Evolutionary conservation across 2,113 vertebrate genomes (phyloP), one percentile per base, ranked within the genome.

Genomic region (Oreochromis spilurus): DNA sequence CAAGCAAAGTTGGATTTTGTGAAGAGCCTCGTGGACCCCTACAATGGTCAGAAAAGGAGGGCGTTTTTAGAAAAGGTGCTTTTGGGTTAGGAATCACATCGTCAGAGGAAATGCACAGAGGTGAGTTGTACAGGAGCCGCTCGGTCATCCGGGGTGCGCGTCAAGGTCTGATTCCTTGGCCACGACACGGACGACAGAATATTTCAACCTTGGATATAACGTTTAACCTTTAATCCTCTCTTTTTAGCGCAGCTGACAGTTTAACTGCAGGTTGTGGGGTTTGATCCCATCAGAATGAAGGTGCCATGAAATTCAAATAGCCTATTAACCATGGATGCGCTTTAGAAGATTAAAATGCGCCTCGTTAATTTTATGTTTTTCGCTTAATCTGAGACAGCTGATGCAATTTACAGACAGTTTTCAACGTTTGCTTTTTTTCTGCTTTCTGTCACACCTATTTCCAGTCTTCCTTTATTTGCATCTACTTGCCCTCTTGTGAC

Each of bases 21-120:
- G 83, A 94, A 91, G 53, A 86, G 48, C 34, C 60, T 38, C 13
- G 78, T 50, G 93, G 88, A 88, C 4, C 48, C 79, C 24, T 67
- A 85, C 48, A 7, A 96, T 95, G 96, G 90, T 87, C 83, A 86
- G 87, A 93, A 89, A 55, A 84, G 92, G 81, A 81, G 83, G 52
- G 84, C 19, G 67, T 81, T 88, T 88, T 84, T 86, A 84, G 87
- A 77, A 60, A 82, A 87, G 92, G 89, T 84, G 91, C 86, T 91
- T 86, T 65, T 79, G 84, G 78, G 31, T 85, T 78, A 79, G 92
- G 88, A 88, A 83, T 83, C 83, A 88, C 91, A 93, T 83, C 88
- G 79, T 36, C 86, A 94, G 88, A 93, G 94, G 96, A 96, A 31
- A 97, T 97, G 96, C 92, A 89, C 95, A 95, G 93, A 95, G 96